Evolutionary conservation across 1,140 invertebrate genomes (phyloP), one percentile per base, ranked within the genome.

Genomic region (Lutraria rhynchaena): DNA sequence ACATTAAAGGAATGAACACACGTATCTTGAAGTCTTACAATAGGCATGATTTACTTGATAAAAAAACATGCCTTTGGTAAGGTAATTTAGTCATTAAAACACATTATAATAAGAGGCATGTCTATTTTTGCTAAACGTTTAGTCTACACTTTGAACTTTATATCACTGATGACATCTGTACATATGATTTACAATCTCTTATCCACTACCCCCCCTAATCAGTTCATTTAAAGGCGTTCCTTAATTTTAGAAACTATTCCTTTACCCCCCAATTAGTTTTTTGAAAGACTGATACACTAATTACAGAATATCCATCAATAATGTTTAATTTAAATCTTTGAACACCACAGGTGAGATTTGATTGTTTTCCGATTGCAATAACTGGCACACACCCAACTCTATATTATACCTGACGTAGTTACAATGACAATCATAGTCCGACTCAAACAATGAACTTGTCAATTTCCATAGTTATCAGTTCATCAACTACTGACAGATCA

Each of bases 401-500:
- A 31, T 41, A 41, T 41, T 41, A 67, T 13, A 49, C 44, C 49
- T n/a, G 49, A 22, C 24, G 13, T 27, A 46, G 44, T 41, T 27
- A 49, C 29, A 24, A 41, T 67, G 63, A 67, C 63, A 67, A 27
- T 27, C 41, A 17, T 22, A 67, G 63, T 46, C 37, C 29, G 41
- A 67, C 63, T 46, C 41, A 67, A 67, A 67, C 63, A 67, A 67
- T 46, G 44, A 46, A 41, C 37, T 41, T 67, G 63, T 67, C 63
- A 67, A 67, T 27, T 49, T 1, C 3, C 31, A 27, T 1, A 24
- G 31, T 49, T 67, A 67, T 67, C 63, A 49, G 41, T 46, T 67
- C 44, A 67, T 67, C 63, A 67, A 29, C 31, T 13, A 51, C 44
- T 67, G 63, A 67, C 63, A 67, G 63, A 67, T 67, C 63, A 67